phyloP scores from a whole-genome alignment of 2,888 invertebrate species.

The Drosophila mettleri region DNA sequence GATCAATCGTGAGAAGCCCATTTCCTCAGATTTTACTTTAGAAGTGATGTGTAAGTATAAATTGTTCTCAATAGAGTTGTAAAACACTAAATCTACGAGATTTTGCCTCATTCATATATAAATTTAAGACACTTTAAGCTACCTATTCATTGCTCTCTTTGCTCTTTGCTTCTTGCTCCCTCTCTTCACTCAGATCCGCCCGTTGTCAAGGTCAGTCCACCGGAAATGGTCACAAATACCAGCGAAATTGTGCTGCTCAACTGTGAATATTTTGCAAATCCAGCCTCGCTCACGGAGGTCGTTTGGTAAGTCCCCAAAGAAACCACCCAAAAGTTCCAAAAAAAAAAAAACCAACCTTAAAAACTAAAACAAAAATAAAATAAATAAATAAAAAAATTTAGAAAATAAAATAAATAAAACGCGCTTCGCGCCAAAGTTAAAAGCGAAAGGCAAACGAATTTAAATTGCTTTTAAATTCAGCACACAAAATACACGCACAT shows the following conservation, averaged over 20 bases:
- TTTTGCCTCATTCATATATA: background rate
- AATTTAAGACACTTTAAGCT: background rate
- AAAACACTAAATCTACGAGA: background rate
- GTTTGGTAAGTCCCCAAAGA: constrained; percentile 88
- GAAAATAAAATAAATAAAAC: constrained; percentile 12
- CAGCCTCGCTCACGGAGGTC: constrained; percentile 90
- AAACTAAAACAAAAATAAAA: constrained; percentile 4
- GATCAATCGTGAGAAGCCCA: constrained; percentile 90
- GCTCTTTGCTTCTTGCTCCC: background rate
- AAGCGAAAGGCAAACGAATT: constrained; percentile 67
- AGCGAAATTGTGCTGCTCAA: constrained; percentile 90
- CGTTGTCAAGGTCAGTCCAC: constrained; percentile 90
- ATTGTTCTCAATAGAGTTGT: constrained; percentile 36
- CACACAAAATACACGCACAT: constrained; percentile 51
- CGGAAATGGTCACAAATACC: constrained; percentile 92
- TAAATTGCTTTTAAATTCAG: constrained; percentile 68
- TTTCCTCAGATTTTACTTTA: constrained; percentile 89
- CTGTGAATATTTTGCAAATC: constrained; percentile 95
- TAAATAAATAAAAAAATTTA: background rate
- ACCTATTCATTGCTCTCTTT: background rate
- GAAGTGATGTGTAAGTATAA: constrained; percentile 94
- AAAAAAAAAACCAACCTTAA: constrained; percentile 13
- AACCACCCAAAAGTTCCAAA: constrained; percentile 13
- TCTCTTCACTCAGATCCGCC: constrained; percentile 90
- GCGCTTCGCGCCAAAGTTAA: constrained; percentile 54